phyloP scores from a whole-genome alignment of 2,113 vertebrate species.

The Capreolus pygargus region DNA sequence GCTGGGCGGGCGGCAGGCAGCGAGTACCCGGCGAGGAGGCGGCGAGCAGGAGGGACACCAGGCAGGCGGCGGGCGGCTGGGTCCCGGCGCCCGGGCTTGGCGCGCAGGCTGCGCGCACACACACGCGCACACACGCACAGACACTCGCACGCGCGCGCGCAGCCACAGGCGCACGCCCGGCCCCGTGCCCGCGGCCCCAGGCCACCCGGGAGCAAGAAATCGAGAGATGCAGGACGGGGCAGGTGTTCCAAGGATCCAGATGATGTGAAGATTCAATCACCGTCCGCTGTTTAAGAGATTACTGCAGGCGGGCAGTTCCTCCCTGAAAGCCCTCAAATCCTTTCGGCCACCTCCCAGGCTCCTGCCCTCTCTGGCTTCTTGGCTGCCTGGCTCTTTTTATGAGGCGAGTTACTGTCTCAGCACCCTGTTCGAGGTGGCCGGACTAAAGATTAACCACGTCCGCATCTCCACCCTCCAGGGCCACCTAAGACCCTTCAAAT shows the following conservation, averaged over 20 bases:
- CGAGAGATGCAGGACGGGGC: rapidly evolving
- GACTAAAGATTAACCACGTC: background rate
- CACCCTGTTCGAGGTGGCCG: background rate
- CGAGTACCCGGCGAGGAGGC: background rate
- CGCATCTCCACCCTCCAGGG: background rate
- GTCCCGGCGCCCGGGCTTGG: constrained; percentile 13
- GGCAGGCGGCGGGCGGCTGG: background rate
- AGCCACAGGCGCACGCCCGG: background rate
- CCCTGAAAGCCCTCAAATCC: background rate
- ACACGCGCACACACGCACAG: background rate
- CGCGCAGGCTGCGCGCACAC: constrained; percentile 13
- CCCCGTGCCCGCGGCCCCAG: background rate
- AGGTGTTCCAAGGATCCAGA: background rate
- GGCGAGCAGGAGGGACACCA: background rate
- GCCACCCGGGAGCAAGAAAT: background rate
- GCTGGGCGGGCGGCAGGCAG: background rate
- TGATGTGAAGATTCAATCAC: rapidly evolving
- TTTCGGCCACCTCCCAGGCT: background rate
- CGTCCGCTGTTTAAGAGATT: background rate
- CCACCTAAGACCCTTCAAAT: background rate
- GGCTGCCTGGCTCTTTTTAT: background rate
- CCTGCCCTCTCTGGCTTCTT: background rate
- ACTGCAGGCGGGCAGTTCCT: background rate
- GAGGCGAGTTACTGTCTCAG: background rate
- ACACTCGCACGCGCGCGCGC: constrained; percentile 20